A percentile compares a stretch with the other conserved stretches of the same genome.
These are phyloP conservation scores for Nothura maculosa DNA, from an alignment of 2,797 vertebrate genomes.

Conservation along the genomic window DNA sequence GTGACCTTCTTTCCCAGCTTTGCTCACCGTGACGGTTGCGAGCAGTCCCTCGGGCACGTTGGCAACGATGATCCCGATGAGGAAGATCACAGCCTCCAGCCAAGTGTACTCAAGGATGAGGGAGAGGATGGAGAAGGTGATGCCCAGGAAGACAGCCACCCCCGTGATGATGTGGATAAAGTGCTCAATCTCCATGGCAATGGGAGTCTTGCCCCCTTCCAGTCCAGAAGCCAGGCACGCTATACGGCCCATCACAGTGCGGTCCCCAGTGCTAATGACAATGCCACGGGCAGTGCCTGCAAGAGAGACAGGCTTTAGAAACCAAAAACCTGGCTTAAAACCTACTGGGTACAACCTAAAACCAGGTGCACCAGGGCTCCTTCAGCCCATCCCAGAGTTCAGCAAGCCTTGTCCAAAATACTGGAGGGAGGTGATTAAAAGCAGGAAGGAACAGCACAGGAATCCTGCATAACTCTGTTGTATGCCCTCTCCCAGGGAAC, in stretches of 20 bases:
- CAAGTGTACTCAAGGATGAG: conserved; percentile 94
- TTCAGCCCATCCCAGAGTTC: neutral
- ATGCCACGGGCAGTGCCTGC: conserved; percentile 94
- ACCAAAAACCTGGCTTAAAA: neutral
- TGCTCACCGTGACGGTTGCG: conserved; percentile 94
- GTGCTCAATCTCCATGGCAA: conserved; percentile 94
- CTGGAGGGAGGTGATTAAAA: too few species aligned
- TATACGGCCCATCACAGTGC: conserved; percentile 97
- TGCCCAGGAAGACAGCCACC: conserved; percentile 94
- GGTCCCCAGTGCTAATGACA: conserved; percentile 94
- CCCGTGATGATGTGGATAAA: conserved; percentile 98
- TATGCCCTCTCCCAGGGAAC: neutral
- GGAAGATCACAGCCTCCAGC: conserved; percentile 98
- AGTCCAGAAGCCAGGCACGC: conserved; percentile 94
- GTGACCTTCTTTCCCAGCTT: neutral
- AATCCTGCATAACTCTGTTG: neutral
- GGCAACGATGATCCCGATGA: conserved; percentile 97
- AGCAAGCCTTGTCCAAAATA: neutral
- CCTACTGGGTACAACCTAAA: neutral
- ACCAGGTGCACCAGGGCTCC: neutral
- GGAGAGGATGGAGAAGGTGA: conserved; percentile 94
- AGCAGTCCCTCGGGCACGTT: conserved; percentile 96
- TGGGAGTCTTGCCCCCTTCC: conserved; percentile 94
- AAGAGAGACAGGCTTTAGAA: neutral
- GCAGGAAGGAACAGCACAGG: too few species aligned